Evolutionary conservation across 2,113 vertebrate species (phyloP).

Genomic region (Lophura nycthemera): DNA sequence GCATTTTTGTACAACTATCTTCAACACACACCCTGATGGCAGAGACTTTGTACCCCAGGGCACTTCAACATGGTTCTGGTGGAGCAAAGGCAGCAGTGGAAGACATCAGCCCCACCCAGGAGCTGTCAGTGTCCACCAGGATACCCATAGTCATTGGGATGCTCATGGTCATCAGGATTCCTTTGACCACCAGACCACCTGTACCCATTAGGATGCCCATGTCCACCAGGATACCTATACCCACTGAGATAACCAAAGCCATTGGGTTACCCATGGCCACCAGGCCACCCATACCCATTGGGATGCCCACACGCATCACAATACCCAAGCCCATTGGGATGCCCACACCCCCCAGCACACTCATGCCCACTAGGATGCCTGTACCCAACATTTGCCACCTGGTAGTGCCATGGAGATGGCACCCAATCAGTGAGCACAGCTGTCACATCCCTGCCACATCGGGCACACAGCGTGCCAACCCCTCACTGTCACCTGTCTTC

Average conservation of each 20-base stretch:
- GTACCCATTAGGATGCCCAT: background rate
- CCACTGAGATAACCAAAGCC: background rate
- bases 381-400: background rate
- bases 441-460: background rate
- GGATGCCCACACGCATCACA: background rate
- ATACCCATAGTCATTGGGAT: background rate
- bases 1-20: conserved; percentile 8
- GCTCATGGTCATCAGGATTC: too few relatives aligned
- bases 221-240: background rate
- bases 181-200: background rate
- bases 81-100: background rate
- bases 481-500: rapidly evolving
- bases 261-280: background rate
- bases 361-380: background rate
- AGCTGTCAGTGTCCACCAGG: background rate
- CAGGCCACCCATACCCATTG: background rate
- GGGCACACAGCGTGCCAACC: background rate
- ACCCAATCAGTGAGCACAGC: background rate
- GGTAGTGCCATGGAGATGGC: too few relatives aligned
- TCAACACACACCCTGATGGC: background rate
- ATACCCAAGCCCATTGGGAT: background rate
- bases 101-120: background rate
- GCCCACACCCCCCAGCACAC: background rate
- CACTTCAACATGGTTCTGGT: background rate
- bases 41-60: background rate